Base-by-base conservation (phyloP, 2,888 invertebrate species). In the Acrobasis repandana region DNA sequence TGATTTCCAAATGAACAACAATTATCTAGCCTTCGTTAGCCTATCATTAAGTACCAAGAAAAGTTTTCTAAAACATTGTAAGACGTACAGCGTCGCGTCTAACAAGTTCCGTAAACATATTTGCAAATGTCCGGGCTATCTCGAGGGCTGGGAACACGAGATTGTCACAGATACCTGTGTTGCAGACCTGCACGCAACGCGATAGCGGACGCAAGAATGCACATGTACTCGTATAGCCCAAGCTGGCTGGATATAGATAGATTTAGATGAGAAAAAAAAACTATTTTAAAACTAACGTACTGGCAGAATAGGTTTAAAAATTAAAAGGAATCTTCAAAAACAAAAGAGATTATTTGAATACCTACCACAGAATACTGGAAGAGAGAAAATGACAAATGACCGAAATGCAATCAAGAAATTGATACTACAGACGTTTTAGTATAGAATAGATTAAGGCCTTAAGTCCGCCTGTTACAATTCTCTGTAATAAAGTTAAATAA, bases 201-300 rank as follows among this genome's bases (percentile, higher is more conserved):
- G 54, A 54, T 54, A 54, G 54, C 36, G 18, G 54, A 54, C 38
- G 54, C 54, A 54, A 54, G 54, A 54, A 54, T 54, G 54, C 54
- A 54, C 54, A n/a, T 51, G 51, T n/a, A n/a, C n/a, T n/a, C n/a
- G n/a, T 54, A 36, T 34, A 54, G 38, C 38, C 18, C 54, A 36
- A 18, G 20, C 54, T 54, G 54, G 54, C 54, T 38, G 54, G 38
- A 54, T 54, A 66, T 38, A 38, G 38, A 54, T 54, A 66, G 67
- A 66, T 54, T 36, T 33, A 36, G 6, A 52, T 6, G 8, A 28
- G 28, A 28, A 28, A 28, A 28, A 28, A 8, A 28, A 28, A 28
- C 4, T 28, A 0, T 6, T 46, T 46, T 46, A 4, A 46, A 46
- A 4, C 46, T 14, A 46, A 46, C 46, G n/a, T 15, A 15, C 9